Evolutionary conservation across 2,888 invertebrate genomes (phyloP), one percentile per base, ranked within the genome.

Genomic region (Ligdia adustata): DNA sequence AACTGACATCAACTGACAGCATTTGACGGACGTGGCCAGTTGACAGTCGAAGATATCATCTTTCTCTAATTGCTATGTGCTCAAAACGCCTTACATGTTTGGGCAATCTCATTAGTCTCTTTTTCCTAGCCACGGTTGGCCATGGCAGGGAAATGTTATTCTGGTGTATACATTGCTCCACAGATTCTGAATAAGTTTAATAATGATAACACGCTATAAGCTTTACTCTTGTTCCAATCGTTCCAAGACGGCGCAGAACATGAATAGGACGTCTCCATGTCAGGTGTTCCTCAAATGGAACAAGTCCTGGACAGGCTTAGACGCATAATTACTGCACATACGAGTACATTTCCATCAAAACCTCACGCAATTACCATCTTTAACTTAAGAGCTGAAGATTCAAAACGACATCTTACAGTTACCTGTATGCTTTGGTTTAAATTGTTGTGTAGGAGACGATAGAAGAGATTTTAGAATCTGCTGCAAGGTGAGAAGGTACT

Each of bases 301-400:
- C 62, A 49, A 53, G 59, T 59, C 66, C 69, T 64, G 68, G 60
- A 60, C 63, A 14, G 54, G 58, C 60, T 57, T 53, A 61, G 56
- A 55, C 65, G 75, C 75, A 79, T 80, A 81, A 82, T 79, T 78
- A 75, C 71, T 60, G 65, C 63, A 69, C 72, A 26, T 15, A 11
- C 35, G 11, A 18, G 65, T 63, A 72, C 68, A 22, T 18, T 20
- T 15, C 13, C 22, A 31, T 12, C 12, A 5, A 28, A 31, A 12
- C 16, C 6, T 3, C 15, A 32, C 13, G 26, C 13, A 1, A 45
- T 27, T 32, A 14, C 9, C 45, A 4, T n/a, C 40, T 24, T 15
- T 34, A 46, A 5, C 4, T 14, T 24, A 11, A 12, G 9, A 2
- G 0, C 3, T 14, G 5, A 34, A 40, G 24, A 16, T 12, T 16